Evolutionary conservation across 2,113 vertebrate species (phyloP).

Genomic region (Alaudala cheleensis): DNA sequence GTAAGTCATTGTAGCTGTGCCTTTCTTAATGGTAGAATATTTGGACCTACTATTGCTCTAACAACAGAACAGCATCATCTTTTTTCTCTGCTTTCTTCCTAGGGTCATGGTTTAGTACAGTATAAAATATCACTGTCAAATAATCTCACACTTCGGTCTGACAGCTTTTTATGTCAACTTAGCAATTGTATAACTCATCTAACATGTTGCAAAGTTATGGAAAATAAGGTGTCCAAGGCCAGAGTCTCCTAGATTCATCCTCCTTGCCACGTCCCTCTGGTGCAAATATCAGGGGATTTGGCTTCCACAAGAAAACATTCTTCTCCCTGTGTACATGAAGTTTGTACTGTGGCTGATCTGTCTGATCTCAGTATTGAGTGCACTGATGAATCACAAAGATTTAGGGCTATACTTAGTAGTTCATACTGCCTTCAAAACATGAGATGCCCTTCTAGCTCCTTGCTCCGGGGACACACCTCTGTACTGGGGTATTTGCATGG

Average conservation of each 20-base stretch:
- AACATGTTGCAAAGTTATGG: neutral
- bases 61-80: neutral
- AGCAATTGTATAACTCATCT: neutral
- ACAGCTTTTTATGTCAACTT: neutral
- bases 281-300: neutral
- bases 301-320: neutral
- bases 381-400: neutral
- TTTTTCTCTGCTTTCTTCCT: neutral
- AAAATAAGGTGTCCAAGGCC: neutral
- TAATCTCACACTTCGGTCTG: neutral
- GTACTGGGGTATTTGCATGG: neutral
- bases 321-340: neutral
- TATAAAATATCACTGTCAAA: neutral
- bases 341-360: neutral
- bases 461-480: neutral
- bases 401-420: neutral
- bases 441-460: neutral
- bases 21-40: neutral
- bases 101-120: neutral
- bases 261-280: neutral
- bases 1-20: neutral
- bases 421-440: neutral
- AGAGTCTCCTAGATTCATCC: neutral
- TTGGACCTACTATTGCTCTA: neutral
- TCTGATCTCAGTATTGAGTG: neutral